phyloP scores from a whole-genome alignment of 2,113 vertebrate genomes.

The Oreochromis niloticus region DNA sequence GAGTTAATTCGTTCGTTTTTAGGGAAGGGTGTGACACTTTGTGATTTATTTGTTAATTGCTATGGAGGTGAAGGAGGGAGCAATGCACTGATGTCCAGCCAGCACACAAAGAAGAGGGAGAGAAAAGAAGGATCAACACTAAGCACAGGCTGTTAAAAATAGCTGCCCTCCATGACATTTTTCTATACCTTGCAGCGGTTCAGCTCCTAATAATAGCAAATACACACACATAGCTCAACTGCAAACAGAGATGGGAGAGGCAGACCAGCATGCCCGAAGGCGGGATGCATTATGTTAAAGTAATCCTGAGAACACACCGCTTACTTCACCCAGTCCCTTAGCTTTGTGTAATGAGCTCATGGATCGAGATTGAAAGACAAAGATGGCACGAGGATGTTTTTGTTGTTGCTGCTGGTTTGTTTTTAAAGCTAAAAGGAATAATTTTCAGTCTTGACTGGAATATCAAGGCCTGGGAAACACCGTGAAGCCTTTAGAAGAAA shows the following conservation, averaged over 20 bases:
- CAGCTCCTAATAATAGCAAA: slow-evolving; percentile 70
- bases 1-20: background rate
- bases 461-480: background rate
- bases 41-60: slow-evolving; percentile 6
- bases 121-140: slow-evolving; percentile 39
- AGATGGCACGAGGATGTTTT: slow-evolving; percentile 5
- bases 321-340: slow-evolving; percentile 39
- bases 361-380: background rate
- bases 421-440: slow-evolving; percentile 10
- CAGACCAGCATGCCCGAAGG: slow-evolving; percentile 41
- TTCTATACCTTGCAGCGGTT: slow-evolving; percentile 65
- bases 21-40: background rate
- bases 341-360: slow-evolving; percentile 51
- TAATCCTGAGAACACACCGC: slow-evolving; percentile 49
- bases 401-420: background rate
- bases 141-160: slow-evolving; percentile 66
- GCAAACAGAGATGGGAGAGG: slow-evolving; percentile 46
- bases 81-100: background rate
- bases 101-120: background rate
- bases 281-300: slow-evolving; percentile 43
- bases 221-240: slow-evolving; percentile 44
- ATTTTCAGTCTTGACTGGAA: slow-evolving; percentile 11
- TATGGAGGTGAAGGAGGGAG: background rate
- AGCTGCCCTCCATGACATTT: slow-evolving; percentile 59
- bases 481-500: background rate